Percentiles rank a stretch among this genome's conserved stretches.
Evolutionary conservation across 1,140 invertebrate species (phyloP).

Genomic region (Rhizoglyphus robini): DNA sequence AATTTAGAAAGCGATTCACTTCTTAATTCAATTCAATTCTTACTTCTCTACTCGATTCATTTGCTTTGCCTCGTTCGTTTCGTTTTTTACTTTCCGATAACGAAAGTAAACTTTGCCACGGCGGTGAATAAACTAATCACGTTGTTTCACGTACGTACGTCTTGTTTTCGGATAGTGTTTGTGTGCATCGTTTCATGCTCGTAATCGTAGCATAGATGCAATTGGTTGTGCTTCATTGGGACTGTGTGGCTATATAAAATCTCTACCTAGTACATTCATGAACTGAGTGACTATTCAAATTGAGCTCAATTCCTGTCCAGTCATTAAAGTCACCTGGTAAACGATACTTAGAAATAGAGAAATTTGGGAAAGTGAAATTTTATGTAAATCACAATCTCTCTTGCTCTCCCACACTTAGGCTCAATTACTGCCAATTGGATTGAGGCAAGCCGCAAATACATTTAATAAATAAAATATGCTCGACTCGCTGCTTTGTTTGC

Average conservation of each 20-base stretch:
- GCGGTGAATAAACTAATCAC: too few species aligned
- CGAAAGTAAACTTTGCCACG: too few species aligned
- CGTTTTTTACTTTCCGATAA: too few species aligned
- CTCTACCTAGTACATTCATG: neutral
- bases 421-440: neutral
- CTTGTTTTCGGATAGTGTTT: too few species aligned
- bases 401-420: neutral
- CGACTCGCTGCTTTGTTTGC: too few species aligned
- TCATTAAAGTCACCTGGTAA: neutral
- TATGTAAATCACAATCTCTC: neutral
- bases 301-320: too few species aligned
- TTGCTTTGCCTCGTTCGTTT: too few species aligned
- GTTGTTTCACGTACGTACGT: too few species aligned
- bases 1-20: neutral
- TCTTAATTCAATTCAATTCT: neutral
- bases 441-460: too few species aligned
- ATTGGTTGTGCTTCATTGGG: neutral
- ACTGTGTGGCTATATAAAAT: neutral
- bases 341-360: neutral
- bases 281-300: too few species aligned
- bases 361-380: conserved; percentile 7
- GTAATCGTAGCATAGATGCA: neutral
- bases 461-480: too few species aligned
- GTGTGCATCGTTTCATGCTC: too few species aligned
- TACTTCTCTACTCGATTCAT: neutral